Percentiles rank a stretch among this genome's conserved stretches.
These are phyloP conservation scores for Gymnarchus niloticus DNA, from an alignment of 2,113 vertebrate species.

Conservation along the genomic window DNA sequence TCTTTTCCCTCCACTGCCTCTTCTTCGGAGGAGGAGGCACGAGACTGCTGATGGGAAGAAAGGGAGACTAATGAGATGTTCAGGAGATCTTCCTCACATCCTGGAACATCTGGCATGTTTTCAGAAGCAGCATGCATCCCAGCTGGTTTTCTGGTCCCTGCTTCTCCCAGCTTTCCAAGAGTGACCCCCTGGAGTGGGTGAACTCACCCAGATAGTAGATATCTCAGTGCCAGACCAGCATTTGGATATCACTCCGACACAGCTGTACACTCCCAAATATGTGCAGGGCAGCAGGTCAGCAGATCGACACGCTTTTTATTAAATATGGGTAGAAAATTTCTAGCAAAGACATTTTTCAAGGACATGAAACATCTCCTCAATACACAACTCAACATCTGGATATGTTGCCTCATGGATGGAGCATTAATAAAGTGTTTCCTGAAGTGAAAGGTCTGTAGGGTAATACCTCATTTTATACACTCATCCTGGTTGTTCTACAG, in stretches of 20 bases:
- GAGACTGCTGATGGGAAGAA: background rate
- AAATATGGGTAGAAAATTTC: background rate
- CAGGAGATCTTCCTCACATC: background rate
- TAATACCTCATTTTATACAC: background rate
- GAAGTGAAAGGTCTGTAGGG: background rate
- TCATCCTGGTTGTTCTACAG: background rate
- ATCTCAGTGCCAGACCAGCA: background rate
- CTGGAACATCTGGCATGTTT: background rate
- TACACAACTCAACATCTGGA: background rate
- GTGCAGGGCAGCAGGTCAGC: no score
- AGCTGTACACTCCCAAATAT: no score
- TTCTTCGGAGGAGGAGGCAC: no score
- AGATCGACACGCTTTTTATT: no score
- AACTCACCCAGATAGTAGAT: background rate
- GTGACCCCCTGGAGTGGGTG: background rate
- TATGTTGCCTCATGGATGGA: no score
- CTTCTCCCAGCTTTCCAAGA: background rate
- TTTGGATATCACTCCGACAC: background rate
- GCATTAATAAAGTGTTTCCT: no score
- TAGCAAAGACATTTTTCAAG: background rate
- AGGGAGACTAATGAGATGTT: no score
- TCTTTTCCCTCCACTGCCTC: no score
- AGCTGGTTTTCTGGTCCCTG: background rate
- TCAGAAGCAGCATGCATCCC: background rate
- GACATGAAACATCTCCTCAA: background rate